Percentiles rank a stretch among this genome's conserved stretches.
Conservation (phyloP, 2,888 invertebrate genomes). For the Dynastes grantii region DNA sequence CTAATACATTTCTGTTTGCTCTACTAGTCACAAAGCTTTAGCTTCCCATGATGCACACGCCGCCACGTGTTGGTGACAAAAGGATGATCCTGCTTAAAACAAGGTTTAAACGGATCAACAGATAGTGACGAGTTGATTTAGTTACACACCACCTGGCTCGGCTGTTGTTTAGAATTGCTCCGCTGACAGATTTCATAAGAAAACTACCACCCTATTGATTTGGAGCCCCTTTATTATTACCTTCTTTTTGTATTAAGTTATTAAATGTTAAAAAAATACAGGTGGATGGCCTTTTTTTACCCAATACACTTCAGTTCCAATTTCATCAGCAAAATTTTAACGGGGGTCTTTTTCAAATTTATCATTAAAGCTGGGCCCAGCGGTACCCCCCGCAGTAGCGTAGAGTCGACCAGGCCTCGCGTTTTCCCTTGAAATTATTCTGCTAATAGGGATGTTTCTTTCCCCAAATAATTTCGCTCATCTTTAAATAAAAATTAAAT, state of each 20-base stretch:
- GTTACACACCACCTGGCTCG: constrained; percentile 53
- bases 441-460: too few species aligned
- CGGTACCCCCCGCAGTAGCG: too few species aligned
- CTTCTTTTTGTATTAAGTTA: constrained; percentile 1
- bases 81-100: constrained; percentile 54
- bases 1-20: constrained; percentile 43
- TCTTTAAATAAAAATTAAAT: too few species aligned
- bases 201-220: constrained; percentile 40
- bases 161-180: constrained; percentile 44
- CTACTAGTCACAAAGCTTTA: constrained; percentile 46
- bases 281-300: background rate
- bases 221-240: constrained; percentile 16
- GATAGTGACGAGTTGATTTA: constrained; percentile 54
- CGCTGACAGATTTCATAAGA: constrained; percentile 46
- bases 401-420: too few species aligned
- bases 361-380: too few species aligned
- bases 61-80: constrained; percentile 56
- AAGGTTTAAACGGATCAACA: constrained; percentile 51
- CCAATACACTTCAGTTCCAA: too few species aligned
- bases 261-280: too few species aligned
- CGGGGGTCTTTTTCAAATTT: too few species aligned
- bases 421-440: too few species aligned
- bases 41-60: constrained; percentile 49
- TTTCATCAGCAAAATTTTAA: too few species aligned
- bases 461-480: too few species aligned